These are phyloP conservation scores for Bombus affinis DNA, from an alignment of 1,140 invertebrate species.

Conservation along the genomic window DNA sequence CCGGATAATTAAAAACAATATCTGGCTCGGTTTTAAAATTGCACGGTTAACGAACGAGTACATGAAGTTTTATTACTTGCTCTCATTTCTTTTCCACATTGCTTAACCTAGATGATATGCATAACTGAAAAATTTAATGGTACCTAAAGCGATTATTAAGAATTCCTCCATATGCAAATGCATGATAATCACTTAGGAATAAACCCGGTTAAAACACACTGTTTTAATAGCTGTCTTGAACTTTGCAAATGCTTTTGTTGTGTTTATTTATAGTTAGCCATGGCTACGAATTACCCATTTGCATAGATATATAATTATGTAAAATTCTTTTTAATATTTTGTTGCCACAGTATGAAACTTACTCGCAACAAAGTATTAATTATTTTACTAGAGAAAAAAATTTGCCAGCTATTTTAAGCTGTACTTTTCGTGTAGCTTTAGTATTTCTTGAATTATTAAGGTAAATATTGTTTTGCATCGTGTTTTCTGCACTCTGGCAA, in stretches of 20 bases:
- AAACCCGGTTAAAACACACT: too few relatives aligned
- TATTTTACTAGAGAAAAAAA: neutral
- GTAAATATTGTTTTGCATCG: neutral
- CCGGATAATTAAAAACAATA: neutral
- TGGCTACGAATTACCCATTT: neutral
- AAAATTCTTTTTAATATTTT: too few relatives aligned
- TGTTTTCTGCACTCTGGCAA: neutral
- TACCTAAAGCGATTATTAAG: conserved; percentile 10
- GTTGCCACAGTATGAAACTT: too few relatives aligned
- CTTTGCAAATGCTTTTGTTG: neutral
- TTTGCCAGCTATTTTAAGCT: neutral
- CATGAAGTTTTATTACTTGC: conserved; percentile 7
- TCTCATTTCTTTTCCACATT: neutral
- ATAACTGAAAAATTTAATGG: conserved; percentile 7
- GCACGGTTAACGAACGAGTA: neutral
- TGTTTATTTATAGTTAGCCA: neutral
- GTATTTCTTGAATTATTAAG: neutral
- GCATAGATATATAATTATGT: neutral
- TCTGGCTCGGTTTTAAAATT: neutral
- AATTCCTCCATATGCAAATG: neutral
- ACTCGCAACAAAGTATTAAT: neutral
- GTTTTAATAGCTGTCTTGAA: too few relatives aligned
- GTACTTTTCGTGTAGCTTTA: neutral
- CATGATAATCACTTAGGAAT: neutral
- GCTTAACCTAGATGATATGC: neutral